Base-by-base conservation (phyloP, 64 coral and sea anemone species). In the Stichodactyla mertensii region DNA sequence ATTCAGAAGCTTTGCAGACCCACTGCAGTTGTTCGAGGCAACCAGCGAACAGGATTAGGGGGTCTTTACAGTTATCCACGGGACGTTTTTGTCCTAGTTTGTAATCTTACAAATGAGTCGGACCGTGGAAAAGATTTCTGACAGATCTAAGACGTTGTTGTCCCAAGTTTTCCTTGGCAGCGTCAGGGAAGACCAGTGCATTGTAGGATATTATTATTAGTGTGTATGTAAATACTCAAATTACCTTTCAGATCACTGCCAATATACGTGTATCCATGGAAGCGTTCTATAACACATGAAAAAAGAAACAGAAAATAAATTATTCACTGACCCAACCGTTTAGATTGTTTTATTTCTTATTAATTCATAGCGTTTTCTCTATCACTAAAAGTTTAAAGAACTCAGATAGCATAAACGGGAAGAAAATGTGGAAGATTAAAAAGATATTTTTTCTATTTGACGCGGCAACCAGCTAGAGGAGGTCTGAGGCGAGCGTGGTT, bases 401-500 rank as follows among this genome's bases (percentile, higher is more conserved):
- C 62, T 66, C 62, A 7, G 62, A 66, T 62, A 62, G 60, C 14
- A 62, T 62, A 18, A 74, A 71, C 36, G 24, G 2, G 24, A 26
- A 27, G 69, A 31, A 74, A 74, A 74, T n/a, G 7, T 20, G 62
- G 8, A 66, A 66, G 24, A 74, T 9, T 7, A 22, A 27, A 2
- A 11, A n/a, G 0, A 1, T 28, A 26, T 74, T 10, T 71, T 24
- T 71, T 9, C 6, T 71, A 8, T 71, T 74, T 74, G 69, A 74
- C 69, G 69, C 69, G 69, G 22, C 69, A 23, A 5, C 5, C 24
- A 20, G 62, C 62, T 22, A 66, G 62, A 66, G 62, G 78, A 55
- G 78, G 78, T 55, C 78, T 81, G 78, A 81, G 78, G 16, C 78
- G 78, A 81, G 78, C 78, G 78, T 81, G 51, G 23, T 74, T 55